phyloP scores from a whole-genome alignment of 2,113 vertebrate genomes.

The Elephas maximus region DNA sequence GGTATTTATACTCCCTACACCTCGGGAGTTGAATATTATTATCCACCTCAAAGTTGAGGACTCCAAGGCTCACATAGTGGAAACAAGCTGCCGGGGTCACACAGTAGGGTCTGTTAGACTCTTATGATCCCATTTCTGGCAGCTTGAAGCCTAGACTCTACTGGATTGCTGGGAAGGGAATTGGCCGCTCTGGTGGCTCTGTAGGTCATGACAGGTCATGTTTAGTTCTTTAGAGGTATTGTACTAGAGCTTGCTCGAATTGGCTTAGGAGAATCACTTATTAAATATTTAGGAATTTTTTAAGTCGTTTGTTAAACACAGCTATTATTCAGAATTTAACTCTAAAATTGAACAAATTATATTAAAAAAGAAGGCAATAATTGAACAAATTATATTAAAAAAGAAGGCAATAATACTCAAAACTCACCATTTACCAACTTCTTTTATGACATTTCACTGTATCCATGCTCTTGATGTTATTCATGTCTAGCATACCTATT shows the following conservation, averaged over 20 bases:
- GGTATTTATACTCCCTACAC: background rate
- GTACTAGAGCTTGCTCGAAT: fast-evolving
- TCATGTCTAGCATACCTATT: no score
- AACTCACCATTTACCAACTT: background rate
- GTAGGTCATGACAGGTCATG: background rate
- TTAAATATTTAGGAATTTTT: background rate
- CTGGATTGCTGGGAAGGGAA: background rate
- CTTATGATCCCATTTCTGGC: background rate
- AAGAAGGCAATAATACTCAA: background rate
- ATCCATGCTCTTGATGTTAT: no score
- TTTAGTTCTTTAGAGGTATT: background rate
- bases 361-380: background rate
- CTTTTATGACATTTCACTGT: background rate
- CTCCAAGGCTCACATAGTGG: background rate
- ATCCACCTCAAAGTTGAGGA: background rate
- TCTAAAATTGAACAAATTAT: background rate
- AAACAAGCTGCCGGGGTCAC: background rate
- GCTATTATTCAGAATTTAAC: background rate
- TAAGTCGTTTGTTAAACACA: background rate
- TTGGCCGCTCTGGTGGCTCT: no score
- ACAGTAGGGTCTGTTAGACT: background rate
- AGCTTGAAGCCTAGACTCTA: background rate
- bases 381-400: background rate
- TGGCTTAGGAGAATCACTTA: background rate
- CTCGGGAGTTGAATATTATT: background rate